Evolutionary conservation across 92 coral and sea anemone species (phyloP).

Genomic region (Epizoanthus ramosus): DNA sequence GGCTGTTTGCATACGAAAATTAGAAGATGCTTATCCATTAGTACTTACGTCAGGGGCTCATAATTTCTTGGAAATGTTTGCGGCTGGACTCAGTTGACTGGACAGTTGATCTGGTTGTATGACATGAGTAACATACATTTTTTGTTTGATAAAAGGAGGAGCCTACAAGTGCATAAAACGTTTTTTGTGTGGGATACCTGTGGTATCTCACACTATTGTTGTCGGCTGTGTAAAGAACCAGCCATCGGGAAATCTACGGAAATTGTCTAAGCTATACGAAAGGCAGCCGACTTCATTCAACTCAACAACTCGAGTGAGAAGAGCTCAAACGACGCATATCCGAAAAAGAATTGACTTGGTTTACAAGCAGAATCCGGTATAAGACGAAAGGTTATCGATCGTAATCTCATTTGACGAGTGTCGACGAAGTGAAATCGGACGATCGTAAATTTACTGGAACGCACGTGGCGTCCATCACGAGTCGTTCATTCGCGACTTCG

Average conservation of each 20-base stretch:
- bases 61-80: too few species aligned
- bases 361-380: not conserved
- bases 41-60: too few species aligned
- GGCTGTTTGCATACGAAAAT: too few species aligned
- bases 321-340: slow-evolving; percentile 26
- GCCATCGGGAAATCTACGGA: slow-evolving; percentile 23
- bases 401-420: slow-evolving; percentile 27
- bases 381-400: not conserved
- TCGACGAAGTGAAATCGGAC: slow-evolving; percentile 21
- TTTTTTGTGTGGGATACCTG: too few species aligned
- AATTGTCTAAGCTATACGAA: slow-evolving; percentile 22
- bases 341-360: slow-evolving; percentile 20
- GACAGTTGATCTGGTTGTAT: too few species aligned
- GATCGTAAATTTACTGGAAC: slow-evolving; percentile 20
- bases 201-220: not conserved
- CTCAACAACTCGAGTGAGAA: slow-evolving; percentile 10
- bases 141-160: too few species aligned
- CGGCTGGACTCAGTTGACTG: too few species aligned
- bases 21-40: too few species aligned
- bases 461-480: not conserved
- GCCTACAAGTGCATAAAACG: too few species aligned
- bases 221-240: slow-evolving; percentile 11
- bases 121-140: too few species aligned
- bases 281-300: slow-evolving; percentile 21
- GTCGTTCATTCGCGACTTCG: too few species aligned